Evolutionary conservation across 2,797 vertebrate species (phyloP), one percentile per base, ranked within the genome.

Genomic region (Heteromormyrus szaboi): DNA sequence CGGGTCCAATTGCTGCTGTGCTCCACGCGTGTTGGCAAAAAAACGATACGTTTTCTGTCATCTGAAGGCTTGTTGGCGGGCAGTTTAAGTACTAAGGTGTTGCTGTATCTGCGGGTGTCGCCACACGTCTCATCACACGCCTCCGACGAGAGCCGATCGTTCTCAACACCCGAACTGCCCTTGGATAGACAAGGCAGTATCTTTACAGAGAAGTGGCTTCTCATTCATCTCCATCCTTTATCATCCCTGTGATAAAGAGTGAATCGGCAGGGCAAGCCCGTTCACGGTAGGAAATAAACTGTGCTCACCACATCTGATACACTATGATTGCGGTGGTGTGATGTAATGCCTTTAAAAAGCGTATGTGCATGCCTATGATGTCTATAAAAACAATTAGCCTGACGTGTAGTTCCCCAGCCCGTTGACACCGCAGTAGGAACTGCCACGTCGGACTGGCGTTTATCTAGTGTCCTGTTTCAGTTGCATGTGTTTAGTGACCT

Each of bases 381-480:
- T 87, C 53, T 62, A 59, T n/a, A 68, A 46, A 72, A 87, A 29
- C 22, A 72, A 72, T 41, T 50, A n/a, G 19, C 9, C 41, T 48
- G 9, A 33, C 11, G 33, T 53, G 22, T 33, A 54, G 7, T 7
- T 14, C 84, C 50, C 8, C 19, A 76, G 88, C 19, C 68, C n/a
- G 5, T 81, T 59, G n/a, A 84, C 33, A 46, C 19, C 6, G 33
- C 53, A 41, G 12, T 87, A 33, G 3, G 19, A 29, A 17, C 72
- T 68, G 53, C 14, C 17, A 37, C 48, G 44, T 44, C 29, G 37
- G 84, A 53, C 29, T 56, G 25, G 44, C 4, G 29, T 68, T 84
- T 86, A 88, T 87, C 25, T 46, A 84, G 72, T 83, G 86, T 83
- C 59, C 14, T 37, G 22, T 87, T 89, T 79, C 86, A 83, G 86